These are phyloP conservation scores for Elaphurus davidianus DNA, from an alignment of 2,113 vertebrate species.

Conservation along the genomic window DNA sequence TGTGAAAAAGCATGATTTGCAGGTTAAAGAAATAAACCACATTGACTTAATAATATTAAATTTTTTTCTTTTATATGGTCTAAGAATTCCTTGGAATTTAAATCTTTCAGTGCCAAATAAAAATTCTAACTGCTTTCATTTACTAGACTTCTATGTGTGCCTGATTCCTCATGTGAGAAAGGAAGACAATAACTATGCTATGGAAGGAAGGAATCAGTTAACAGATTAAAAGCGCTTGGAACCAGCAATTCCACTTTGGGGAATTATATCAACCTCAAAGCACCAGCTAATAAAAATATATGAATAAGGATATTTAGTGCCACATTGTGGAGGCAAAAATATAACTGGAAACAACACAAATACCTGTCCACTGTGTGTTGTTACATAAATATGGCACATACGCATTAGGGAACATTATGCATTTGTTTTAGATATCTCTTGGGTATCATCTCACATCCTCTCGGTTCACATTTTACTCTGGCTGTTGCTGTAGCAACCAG, in stretches of 20 bases:
- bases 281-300: background rate
- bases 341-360: background rate
- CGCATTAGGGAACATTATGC: background rate
- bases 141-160: background rate
- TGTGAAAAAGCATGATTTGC: background rate
- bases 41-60: background rate
- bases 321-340: background rate
- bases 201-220: background rate
- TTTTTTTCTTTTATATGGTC: background rate
- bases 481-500: constrained; percentile 53
- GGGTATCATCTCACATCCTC: background rate
- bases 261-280: background rate
- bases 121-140: background rate
- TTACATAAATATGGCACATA: background rate
- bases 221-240: background rate
- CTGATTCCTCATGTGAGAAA: background rate
- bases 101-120: background rate
- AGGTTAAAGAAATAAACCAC: background rate
- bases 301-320: background rate
- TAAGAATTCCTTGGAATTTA: background rate
- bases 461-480: background rate
- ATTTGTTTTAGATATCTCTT: constrained; percentile 3
- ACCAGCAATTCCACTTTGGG: background rate
- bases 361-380: background rate
- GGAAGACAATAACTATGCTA: background rate